Conservation (phyloP, 2,113 vertebrate species). For the Sturnira hondurensis region DNA sequence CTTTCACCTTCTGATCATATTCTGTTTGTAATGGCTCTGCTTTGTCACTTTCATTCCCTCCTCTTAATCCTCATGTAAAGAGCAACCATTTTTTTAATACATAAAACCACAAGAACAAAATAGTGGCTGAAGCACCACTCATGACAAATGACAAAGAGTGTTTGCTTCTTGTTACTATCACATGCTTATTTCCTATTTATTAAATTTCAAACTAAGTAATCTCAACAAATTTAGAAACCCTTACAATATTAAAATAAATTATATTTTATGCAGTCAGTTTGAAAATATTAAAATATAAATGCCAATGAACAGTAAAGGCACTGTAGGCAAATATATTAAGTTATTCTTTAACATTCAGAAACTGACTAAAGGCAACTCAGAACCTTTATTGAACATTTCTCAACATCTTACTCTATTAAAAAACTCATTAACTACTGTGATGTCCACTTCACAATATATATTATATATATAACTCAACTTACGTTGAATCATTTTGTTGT, state of each 20-base stretch:
- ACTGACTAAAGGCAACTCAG: not conserved
- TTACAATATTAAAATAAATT: not conserved
- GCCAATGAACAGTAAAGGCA: not conserved
- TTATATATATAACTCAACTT: no score
- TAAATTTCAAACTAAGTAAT: not conserved
- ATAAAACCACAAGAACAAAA: not conserved
- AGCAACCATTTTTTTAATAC: not conserved
- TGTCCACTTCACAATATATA: not conserved
- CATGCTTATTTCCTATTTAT: not conserved
- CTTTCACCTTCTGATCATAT: not conserved
- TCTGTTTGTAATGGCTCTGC: not conserved
- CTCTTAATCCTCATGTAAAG: not conserved
- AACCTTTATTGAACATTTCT: not conserved
- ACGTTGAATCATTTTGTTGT: not conserved
- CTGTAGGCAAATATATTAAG: not conserved
- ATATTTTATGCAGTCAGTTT: not conserved
- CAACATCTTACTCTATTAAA: not conserved
- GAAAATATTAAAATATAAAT: not conserved
- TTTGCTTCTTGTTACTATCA: not conserved
- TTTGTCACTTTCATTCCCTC: not conserved
- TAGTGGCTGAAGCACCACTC: not conserved
- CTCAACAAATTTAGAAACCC: not conserved
- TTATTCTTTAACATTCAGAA: not conserved
- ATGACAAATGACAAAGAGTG: not conserved
- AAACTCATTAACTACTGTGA: not conserved